Conservation (phyloP, 2,113 vertebrate genomes). For the Siphamia tubifer region DNA sequence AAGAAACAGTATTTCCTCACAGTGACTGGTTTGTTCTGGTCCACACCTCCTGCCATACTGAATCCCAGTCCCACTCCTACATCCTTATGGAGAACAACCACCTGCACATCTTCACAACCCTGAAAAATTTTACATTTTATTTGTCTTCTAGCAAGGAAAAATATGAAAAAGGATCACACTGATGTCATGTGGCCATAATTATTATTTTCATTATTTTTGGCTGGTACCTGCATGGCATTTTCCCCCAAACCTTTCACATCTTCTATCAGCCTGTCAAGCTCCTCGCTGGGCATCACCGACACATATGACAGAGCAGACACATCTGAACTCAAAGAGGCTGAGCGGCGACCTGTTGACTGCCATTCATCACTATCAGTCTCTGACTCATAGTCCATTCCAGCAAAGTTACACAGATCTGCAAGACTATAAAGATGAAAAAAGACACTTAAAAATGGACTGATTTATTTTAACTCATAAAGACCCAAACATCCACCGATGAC, state of each 20-base stretch:
- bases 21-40: conserved; percentile 82
- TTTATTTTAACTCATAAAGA: too few species aligned
- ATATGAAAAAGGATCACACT: neutral
- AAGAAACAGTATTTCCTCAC: conserved; percentile 60
- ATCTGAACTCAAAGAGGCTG: conserved; percentile 77
- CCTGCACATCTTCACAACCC: conserved; percentile 78
- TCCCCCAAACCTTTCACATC: conserved; percentile 77
- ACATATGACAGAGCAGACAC: conserved; percentile 76
- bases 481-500: too few species aligned
- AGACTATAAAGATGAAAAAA: conserved; percentile 51
- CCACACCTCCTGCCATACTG: conserved; percentile 81
- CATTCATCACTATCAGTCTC: conserved; percentile 58
- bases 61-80: conserved; percentile 80
- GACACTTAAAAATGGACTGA: neutral
- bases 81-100: conserved; percentile 85
- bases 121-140: conserved; percentile 38
- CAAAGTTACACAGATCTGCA: conserved; percentile 78
- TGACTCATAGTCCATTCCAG: conserved; percentile 68
- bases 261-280: conserved; percentile 78
- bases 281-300: conserved; percentile 76
- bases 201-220: too few species aligned
- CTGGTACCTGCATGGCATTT: conserved; percentile 69
- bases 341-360: conserved; percentile 23
- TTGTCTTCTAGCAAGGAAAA: too few species aligned
- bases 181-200: too few species aligned